Conservation (phyloP, 2,888 invertebrate species). For the Anodontia alba region DNA sequence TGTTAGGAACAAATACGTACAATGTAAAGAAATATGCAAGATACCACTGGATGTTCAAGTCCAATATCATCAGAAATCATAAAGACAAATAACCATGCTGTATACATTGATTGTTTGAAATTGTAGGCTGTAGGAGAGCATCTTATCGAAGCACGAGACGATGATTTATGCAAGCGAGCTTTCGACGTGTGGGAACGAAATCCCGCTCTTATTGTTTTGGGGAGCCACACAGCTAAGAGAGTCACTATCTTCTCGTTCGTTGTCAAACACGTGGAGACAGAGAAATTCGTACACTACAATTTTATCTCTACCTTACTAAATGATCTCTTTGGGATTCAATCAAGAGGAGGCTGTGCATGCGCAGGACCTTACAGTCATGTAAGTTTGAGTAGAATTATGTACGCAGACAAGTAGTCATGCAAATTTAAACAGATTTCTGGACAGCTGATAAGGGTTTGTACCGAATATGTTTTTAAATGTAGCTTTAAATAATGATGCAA, state of each 20-base stretch:
- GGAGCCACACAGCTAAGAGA: constrained; percentile 85
- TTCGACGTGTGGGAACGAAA: constrained; percentile 61
- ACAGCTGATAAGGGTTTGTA: too few species aligned
- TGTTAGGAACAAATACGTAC: too few species aligned
- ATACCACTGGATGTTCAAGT: too few species aligned
- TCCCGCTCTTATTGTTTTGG: constrained; percentile 88
- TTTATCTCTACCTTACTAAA: constrained; percentile 70
- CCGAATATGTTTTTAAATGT: too few species aligned
- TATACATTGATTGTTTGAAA: too few species aligned
- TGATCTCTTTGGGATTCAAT: constrained; percentile 76
- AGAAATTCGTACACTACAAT: constrained; percentile 70
- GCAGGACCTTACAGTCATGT: constrained; percentile 76
- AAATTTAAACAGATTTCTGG: too few species aligned
- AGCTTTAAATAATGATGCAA: too few species aligned
- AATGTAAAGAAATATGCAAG: too few species aligned
- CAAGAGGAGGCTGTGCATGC: constrained; percentile 76
- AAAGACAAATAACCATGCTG: too few species aligned
- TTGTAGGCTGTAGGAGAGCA: constrained; percentile 37
- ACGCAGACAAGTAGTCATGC: too few species aligned
- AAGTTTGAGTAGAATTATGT: constrained; percentile 30
- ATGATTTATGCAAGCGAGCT: constrained; percentile 55
- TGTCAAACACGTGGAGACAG: constrained; percentile 90
- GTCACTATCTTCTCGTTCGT: constrained; percentile 94
- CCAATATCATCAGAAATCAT: too few species aligned
- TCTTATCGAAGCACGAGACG: constrained; percentile 47